phyloP scores from a whole-genome alignment of 2,797 vertebrate genomes.

The Lindbergichthys nudifrons region DNA sequence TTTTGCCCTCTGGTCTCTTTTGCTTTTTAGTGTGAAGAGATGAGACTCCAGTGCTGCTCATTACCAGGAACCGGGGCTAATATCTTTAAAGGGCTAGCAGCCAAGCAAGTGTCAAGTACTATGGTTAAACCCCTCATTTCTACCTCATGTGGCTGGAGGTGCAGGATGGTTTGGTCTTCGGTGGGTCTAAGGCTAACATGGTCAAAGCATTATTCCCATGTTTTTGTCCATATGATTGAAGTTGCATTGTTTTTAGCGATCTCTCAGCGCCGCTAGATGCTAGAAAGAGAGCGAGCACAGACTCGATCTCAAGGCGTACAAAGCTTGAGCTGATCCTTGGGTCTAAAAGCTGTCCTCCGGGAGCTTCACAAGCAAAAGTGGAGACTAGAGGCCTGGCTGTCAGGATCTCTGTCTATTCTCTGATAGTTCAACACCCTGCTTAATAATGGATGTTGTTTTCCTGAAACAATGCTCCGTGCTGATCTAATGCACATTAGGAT shows the following conservation, averaged over 20 bases:
- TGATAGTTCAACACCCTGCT: constrained; percentile 66
- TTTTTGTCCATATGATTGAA: not conserved
- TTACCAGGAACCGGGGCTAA: constrained; percentile 36
- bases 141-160: constrained; percentile 4
- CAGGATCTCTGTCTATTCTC: constrained; percentile 45
- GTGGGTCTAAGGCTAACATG: not conserved
- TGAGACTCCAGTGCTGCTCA: constrained; percentile 14
- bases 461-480: constrained; percentile 67
- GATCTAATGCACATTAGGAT: constrained; percentile 76
- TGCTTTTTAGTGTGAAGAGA: constrained; percentile 17
- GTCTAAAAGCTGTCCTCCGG: constrained; percentile 37
- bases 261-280: not conserved
- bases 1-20: constrained; percentile 27
- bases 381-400: constrained; percentile 46
- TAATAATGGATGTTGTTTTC: constrained; percentile 83
- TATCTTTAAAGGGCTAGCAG: constrained; percentile 21
- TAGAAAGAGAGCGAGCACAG: not conserved
- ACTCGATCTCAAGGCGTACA: not conserved
- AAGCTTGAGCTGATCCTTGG: constrained; percentile 19
- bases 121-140: constrained; percentile 10
- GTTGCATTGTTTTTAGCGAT: not conserved
- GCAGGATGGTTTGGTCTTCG: constrained; percentile 14
- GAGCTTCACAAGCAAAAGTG: constrained; percentile 44
- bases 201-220: not conserved
- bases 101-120: constrained; percentile 7